Conservation (phyloP, 2,888 invertebrate species). For the Phyto melanocephala region DNA sequence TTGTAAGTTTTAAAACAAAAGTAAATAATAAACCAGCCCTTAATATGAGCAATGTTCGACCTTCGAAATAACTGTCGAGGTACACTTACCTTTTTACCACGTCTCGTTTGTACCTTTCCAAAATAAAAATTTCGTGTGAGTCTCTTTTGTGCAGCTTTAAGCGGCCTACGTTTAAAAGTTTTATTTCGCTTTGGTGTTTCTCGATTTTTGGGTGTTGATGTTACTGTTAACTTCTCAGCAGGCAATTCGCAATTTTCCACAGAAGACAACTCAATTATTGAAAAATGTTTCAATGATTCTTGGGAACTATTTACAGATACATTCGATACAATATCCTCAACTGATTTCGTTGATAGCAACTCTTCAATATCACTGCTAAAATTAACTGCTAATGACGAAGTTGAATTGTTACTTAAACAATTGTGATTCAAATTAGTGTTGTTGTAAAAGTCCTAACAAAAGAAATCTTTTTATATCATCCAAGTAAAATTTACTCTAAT, state of each 20-base stretch:
- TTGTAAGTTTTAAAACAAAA: too few species aligned
- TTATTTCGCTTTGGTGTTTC: not conserved
- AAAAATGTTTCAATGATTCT: not conserved
- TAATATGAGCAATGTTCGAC: too few species aligned
- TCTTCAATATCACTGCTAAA: constrained; percentile 1
- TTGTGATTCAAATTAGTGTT: not conserved
- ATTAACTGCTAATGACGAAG: constrained; percentile 30
- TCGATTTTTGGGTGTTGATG: not conserved
- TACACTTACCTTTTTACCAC: not conserved
- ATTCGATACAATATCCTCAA: not conserved
- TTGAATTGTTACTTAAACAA: not conserved
- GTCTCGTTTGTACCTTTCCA: not conserved
- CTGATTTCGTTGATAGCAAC: not conserved
- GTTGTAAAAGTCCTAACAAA: not conserved
- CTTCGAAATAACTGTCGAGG: too few species aligned
- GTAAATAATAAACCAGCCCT: too few species aligned
- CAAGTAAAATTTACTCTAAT: not conserved
- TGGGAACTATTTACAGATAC: not conserved
- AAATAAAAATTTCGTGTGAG: not conserved
- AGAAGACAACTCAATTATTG: not conserved
- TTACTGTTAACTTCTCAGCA: not conserved
- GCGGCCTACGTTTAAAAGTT: not conserved
- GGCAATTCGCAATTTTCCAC: not conserved
- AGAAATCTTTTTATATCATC: not conserved
- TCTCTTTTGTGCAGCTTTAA: not conserved